Evolutionary conservation across 2,797 vertebrate genomes (phyloP), one percentile per base, ranked within the genome.

Genomic region (Pangasius sanitwongsei): DNA sequence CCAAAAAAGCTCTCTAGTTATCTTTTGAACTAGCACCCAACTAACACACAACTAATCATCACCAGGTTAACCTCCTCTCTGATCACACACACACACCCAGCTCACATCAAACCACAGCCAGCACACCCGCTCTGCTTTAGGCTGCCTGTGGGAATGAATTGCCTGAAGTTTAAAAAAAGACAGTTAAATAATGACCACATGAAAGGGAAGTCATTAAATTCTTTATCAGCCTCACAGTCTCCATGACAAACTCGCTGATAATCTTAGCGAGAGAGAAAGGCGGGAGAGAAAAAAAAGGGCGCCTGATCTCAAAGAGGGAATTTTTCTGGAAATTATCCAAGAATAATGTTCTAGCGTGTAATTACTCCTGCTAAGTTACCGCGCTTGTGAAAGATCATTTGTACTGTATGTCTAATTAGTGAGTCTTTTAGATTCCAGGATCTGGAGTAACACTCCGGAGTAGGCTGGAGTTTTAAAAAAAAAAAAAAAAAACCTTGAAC

Each of bases 341-440:
- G 95, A 96, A 96, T 95, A 95, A 96, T 95, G 95, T 94, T 95
- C 91, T 93, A 94, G 91, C 93, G 93, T 96, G 96, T 96, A 96
- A 97, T 96, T 96, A 96, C 95, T 94, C 93, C 78, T 94, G 94
- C 95, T 94, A 96, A 96, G 95, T 96, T 96, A 95, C 94, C 95
- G 93, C 93, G 95, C 95, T 96, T 93, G 94, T 93, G 94, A 95
- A 95, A 96, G 95, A 96, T 96, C 95, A 96, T 96, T 96, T 97
- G 95, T 96, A 96, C 95, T 94, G 94, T 94, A 94, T 94, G 95
- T 95, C 96, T 96, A 96, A 97, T 97, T 97, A 97, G 96, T 94
- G 93, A 96, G 96, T 93, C 94, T 94, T 95, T 96, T 95, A 95
- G 94, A 95, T 95, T 94, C 93, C 93, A 83, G 90, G 94, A 95